A percentile compares a stretch with the other conserved stretches of the same genome.
phyloP scores from a whole-genome alignment of 2,797 vertebrate genomes.

The Scolopax bukidnonensis region DNA sequence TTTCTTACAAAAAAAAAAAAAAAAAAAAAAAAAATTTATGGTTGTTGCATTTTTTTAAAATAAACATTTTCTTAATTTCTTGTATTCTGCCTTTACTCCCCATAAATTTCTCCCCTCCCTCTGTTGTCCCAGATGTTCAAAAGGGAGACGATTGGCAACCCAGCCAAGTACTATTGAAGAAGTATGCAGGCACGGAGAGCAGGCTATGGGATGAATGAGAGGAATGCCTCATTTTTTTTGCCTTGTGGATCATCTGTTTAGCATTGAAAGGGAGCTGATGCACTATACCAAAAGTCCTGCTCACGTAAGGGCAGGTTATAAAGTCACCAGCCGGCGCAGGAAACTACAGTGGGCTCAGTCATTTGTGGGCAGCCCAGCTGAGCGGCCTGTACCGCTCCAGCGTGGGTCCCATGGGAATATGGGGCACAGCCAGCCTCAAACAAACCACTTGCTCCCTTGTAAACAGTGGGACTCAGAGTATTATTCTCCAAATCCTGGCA shows the following conservation, averaged over 20 bases:
- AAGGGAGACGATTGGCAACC: background rate
- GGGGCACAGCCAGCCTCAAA: background rate
- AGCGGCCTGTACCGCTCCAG: background rate
- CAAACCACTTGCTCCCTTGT: background rate
- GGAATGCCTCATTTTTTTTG: background rate
- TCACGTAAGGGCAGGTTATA: background rate
- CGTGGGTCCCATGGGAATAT: accelerated
- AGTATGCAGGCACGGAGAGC: background rate
- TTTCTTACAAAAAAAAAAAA: background rate
- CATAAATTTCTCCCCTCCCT: background rate
- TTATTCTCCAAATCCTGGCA: background rate
- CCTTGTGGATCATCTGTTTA: background rate
- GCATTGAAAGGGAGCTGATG: background rate
- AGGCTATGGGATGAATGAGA: background rate
- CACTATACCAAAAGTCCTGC: background rate
- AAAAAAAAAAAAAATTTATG: background rate
- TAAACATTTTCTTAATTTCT: background rate
- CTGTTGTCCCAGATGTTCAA: background rate
- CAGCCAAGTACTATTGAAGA: background rate
- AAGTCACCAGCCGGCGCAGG: background rate
- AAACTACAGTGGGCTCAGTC: background rate
- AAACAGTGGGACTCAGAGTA: background rate
- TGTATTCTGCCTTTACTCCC: background rate
- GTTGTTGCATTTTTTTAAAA: background rate
- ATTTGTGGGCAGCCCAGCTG: background rate